Percentiles rank a stretch among this genome's conserved stretches.
Evolutionary conservation across 2,888 invertebrate genomes (phyloP).

Genomic region (Acanthosepion lycidas): DNA sequence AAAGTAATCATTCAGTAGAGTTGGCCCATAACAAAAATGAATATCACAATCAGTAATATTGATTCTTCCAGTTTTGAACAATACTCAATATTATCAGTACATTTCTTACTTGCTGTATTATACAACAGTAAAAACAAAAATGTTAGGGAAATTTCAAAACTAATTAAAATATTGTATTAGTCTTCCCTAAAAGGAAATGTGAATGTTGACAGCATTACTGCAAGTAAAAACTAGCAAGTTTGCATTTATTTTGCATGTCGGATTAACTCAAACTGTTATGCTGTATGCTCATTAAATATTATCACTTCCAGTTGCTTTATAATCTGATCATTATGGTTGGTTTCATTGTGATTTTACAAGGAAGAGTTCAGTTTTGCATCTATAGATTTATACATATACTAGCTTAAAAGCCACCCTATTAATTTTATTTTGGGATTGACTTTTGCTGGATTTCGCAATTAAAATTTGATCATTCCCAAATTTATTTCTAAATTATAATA

Average conservation of each 20-base stretch:
- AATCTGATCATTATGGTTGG: background rate
- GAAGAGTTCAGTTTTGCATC: background rate
- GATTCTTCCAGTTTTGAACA: too few relatives aligned
- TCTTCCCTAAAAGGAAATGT: background rate
- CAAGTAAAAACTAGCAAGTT: background rate
- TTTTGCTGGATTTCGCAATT: too few relatives aligned
- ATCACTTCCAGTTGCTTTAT: background rate
- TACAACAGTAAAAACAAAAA: background rate
- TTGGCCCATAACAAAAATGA: too few relatives aligned
- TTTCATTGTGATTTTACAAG: background rate
- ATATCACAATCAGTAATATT: too few relatives aligned
- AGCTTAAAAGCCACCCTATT: too few relatives aligned
- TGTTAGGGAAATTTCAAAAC: background rate
- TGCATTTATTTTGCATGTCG: background rate
- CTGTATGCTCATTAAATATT: background rate
- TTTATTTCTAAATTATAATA: too few relatives aligned
- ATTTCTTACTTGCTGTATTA: too few relatives aligned
- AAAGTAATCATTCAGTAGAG: too few relatives aligned
- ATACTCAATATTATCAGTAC: too few relatives aligned
- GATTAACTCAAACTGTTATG: background rate
- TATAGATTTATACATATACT: background rate
- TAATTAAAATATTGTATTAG: background rate
- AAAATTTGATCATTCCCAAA: too few relatives aligned
- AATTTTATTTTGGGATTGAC: too few relatives aligned
- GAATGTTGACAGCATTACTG: background rate